Conservation (phyloP, 2,888 invertebrate species). For the Cotesia congregata region DNA sequence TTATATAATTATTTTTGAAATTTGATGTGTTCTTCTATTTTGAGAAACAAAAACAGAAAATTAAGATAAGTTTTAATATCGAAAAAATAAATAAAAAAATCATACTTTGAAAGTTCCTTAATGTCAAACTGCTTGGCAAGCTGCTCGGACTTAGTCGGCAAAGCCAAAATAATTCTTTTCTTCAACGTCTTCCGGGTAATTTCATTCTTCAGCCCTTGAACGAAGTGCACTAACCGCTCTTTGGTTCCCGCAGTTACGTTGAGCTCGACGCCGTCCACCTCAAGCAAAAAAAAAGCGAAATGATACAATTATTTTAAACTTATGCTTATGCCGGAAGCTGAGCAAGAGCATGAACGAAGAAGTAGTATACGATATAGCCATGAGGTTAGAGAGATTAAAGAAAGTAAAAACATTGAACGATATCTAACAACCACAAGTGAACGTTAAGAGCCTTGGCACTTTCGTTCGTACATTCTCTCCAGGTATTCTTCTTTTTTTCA, state of each 20-base stretch:
- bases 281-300: constrained; percentile 15
- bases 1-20: no score
- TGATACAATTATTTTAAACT: background rate
- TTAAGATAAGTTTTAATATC: constrained; percentile 27
- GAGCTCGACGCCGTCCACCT: constrained; percentile 74
- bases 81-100: constrained; percentile 32
- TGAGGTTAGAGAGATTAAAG: constrained; percentile 29
- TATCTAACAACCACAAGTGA: constrained; percentile 8
- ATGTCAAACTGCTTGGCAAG: constrained; percentile 81
- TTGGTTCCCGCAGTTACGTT: constrained; percentile 73
- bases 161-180: constrained; percentile 73
- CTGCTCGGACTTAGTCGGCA: constrained; percentile 78
- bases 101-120: constrained; percentile 76
- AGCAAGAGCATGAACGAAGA: background rate
- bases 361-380: constrained; percentile 18
- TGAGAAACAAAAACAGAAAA: background rate
- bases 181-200: constrained; percentile 71
- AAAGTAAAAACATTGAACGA: constrained; percentile 32
- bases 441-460: background rate
- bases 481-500: constrained; percentile 9
- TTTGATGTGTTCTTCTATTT: no score
- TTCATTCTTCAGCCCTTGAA: constrained; percentile 67
- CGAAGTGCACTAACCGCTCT: constrained; percentile 71
- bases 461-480: background rate
- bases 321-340: constrained; percentile 7